Evolutionary conservation across 2,113 vertebrate species (phyloP), one percentile per base, ranked within the genome.

Genomic region (Seriola quinqueradiata): DNA sequence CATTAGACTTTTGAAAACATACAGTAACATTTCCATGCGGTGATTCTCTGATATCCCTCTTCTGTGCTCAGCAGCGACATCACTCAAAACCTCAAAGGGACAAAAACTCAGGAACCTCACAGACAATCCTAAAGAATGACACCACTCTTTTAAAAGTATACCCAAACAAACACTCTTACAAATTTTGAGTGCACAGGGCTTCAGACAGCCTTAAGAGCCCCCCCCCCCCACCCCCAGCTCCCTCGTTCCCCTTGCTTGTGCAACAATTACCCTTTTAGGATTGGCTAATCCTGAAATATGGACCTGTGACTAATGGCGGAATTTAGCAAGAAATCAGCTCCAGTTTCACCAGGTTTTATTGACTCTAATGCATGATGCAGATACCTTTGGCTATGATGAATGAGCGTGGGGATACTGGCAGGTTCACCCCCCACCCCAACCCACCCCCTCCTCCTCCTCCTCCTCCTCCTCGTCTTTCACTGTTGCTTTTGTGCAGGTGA

Each of bases 291-390:
- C 92, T 93, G 94, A 95, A 95, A 95, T 92, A 83, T 94, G 94
- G 94, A 93, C 94, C 97, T 97, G 96, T 98, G 98, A 98, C 98
- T 97, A 98, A 99, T 97, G 96, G 85, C 89, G 97, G 97, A 98
- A 97, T 98, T 98, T 97, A 98, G 97, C 97, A 99, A 99, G 96
- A 99, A 98, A 96, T 97, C 97, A 97, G 96, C 96, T 99, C 97
- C 92, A 89, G 96, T 99, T 99, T 98, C 98, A 98, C 91, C 85
- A 92, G 94, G 90, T 86, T 95, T 95, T 95, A 95, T 96, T 95
- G 93, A 88, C 95, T 96, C 96, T 91, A 96, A 96, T 95, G 95
- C 95, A 95, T 91, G 95, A 96, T 94, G 96, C 92, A 94, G 95
- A 95, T 96, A 95, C 94, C 96, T 95, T 94, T 86, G 92, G 92